These are phyloP conservation scores for Poecile atricapillus DNA, from an alignment of 2,113 vertebrate species.

Conservation along the genomic window DNA sequence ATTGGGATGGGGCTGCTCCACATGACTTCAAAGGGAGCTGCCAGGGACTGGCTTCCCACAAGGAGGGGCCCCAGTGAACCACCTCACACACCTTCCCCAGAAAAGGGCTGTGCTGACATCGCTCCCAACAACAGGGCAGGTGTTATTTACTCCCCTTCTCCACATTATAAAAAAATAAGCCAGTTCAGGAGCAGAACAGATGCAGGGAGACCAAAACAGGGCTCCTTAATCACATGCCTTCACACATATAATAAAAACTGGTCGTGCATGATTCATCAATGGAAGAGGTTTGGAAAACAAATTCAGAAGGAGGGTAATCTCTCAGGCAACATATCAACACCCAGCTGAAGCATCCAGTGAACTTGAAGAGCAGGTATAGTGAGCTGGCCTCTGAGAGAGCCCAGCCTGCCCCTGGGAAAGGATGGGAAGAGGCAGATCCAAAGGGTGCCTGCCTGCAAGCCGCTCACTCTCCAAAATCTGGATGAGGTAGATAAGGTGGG, in stretches of 20 bases:
- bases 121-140: not conserved
- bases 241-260: constrained; percentile 6
- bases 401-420: not conserved
- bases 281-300: constrained; percentile 50
- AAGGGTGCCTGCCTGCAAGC: not conserved
- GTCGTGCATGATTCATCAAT: not conserved
- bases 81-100: not conserved
- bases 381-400: not conserved
- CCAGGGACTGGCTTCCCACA: not conserved
- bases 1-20: not conserved
- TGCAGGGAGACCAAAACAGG: not conserved
- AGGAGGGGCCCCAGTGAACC: constrained; percentile 11
- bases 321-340: constrained; percentile 56
- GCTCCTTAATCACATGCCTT: not conserved
- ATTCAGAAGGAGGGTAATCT: constrained; percentile 40
- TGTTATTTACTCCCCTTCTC: not conserved
- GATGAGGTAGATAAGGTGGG: not conserved
- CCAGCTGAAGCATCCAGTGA: constrained; percentile 48
- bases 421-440: not conserved
- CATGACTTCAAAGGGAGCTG: constrained; percentile 34
- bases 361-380: constrained; percentile 53
- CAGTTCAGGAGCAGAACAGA: not conserved
- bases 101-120: not conserved
- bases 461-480: rapidly evolving
- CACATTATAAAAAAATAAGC: not conserved